phyloP scores from a whole-genome alignment of 2,113 vertebrate genomes.

The Phyllostomus hastatus region DNA sequence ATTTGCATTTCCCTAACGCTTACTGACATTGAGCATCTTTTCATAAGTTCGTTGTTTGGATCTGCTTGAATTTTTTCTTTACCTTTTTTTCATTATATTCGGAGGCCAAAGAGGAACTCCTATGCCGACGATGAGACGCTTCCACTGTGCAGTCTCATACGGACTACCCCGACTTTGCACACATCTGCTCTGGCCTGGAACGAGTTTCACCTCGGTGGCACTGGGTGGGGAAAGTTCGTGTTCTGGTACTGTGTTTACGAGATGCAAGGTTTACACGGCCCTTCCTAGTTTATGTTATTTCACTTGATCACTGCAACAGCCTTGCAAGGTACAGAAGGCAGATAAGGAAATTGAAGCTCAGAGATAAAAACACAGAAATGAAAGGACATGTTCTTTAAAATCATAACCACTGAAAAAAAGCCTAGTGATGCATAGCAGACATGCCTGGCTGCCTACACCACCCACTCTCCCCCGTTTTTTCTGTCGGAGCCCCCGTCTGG shows the following conservation, averaged over 20 bases:
- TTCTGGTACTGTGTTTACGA: not conserved
- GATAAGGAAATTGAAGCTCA: constrained; percentile 38
- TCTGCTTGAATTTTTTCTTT: not conserved
- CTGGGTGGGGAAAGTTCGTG: not conserved
- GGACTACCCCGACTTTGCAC: not conserved
- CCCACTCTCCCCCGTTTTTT: not conserved
- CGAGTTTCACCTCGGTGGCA: fast-evolving
- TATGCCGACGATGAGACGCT: not conserved
- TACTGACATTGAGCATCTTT: not conserved
- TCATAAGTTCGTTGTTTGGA: not conserved
- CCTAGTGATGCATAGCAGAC: not conserved
- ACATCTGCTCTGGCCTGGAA: not conserved
- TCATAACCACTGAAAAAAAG: not conserved
- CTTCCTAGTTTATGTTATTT: not conserved
- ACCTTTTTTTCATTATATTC: not conserved
- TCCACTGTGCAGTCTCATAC: not conserved
- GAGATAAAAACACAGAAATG: constrained; percentile 19
- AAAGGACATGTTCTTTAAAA: constrained; percentile 20
- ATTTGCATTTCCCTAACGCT: not conserved
- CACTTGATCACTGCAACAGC: not conserved
- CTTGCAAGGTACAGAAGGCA: not conserved
- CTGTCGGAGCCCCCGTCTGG: not conserved
- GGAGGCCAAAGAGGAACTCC: not conserved
- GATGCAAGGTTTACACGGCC: not conserved
- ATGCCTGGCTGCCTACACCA: not conserved